Base-by-base conservation (phyloP, 2,797 vertebrate species). In the Nyctalus aviator region DNA sequence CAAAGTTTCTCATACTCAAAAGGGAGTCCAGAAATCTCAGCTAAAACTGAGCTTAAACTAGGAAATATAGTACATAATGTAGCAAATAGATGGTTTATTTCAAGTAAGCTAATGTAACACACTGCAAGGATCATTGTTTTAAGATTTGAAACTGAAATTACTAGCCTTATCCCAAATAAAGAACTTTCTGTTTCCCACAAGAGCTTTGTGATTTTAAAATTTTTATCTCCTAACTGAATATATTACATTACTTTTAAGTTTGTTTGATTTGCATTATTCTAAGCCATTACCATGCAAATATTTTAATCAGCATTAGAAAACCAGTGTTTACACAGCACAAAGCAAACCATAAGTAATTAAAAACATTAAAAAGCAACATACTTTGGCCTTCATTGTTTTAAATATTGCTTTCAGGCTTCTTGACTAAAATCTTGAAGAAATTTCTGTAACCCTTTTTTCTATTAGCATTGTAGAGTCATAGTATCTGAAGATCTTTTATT, bases 1-100 rank as follows among this genome's bases (percentile, higher is more conserved):
- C 69, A 93, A 96, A 82, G 21, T 83, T 90, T 86, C 44, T 83
- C 18, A 71, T 50, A 93, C 21, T 94, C 75, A 68, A 44, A 95
- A 93, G 14, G 41, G 21, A 76, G 30, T 69, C 59, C 72, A 88
- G 12, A 87, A 76, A 84, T 81, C 1, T 53, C 14, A n/a, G 44
- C 32, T 27, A 88, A 86, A 14, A 18, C 37, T 15, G 53, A 85
- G 41, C 57, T 95, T 96, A 86, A 95, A 57, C 48, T 48, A 72
- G 41, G 21, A 94, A 87, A 76, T 72, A 30, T 12, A 88, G 13
- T 72, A 93, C 78, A 85, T 85, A 59, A 86, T 41, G 84, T 11
- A 77, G 50, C 30, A 93, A 83, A 75, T 18, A 30, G 14, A 77
- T 18, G 3, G n/a, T 53, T 92, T 1, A 50, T 53, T 88, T 66